Evolutionary conservation across 2,113 vertebrate genomes (phyloP).

Genomic region (Ptychochromis oligacanthus): DNA sequence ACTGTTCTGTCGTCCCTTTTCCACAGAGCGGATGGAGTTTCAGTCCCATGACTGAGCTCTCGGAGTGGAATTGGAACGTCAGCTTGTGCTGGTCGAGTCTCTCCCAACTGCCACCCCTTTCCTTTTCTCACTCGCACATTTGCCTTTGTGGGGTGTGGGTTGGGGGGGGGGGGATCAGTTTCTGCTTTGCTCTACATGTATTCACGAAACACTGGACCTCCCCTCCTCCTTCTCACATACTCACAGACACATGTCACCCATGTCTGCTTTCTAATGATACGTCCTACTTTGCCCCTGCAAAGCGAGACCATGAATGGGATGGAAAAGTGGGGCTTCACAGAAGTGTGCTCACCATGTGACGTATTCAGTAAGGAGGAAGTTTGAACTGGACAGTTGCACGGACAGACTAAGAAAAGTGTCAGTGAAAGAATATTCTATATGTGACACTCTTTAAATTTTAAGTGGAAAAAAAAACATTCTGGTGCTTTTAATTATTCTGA

Average conservation of each 20-base stretch:
- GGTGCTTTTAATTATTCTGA: slow-evolving; percentile 41
- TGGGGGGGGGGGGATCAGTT: slow-evolving; percentile 61
- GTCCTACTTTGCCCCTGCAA: slow-evolving; percentile 70
- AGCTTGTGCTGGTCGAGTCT: slow-evolving; percentile 50
- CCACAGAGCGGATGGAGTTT: slow-evolving; percentile 74
- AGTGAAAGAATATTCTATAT: background rate
- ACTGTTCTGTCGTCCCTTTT: slow-evolving; percentile 39
- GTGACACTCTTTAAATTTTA: background rate
- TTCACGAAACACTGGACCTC: slow-evolving; percentile 39
- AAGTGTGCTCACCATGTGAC: slow-evolving; percentile 36
- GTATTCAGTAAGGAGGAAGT: slow-evolving; percentile 5
- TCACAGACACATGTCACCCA: slow-evolving; percentile 35
- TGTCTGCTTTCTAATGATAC: slow-evolving; percentile 69
- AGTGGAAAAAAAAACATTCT: background rate
- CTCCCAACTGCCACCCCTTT: slow-evolving; percentile 25
- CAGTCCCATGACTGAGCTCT: slow-evolving; percentile 77
- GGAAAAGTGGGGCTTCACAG: slow-evolving; percentile 74
- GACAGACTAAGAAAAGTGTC: background rate
- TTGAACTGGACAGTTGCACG: slow-evolving; percentile 13
- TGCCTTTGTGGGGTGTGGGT: slow-evolving; percentile 48
- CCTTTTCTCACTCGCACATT: slow-evolving; percentile 44
- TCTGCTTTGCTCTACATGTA: slow-evolving; percentile 44
- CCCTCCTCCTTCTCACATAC: background rate
- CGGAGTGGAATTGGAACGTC: slow-evolving; percentile 55
- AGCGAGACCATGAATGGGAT: slow-evolving; percentile 84